These are phyloP conservation scores for Pogonomyrmex californicus DNA, from an alignment of 1,140 invertebrate species.

Conservation along the genomic window DNA sequence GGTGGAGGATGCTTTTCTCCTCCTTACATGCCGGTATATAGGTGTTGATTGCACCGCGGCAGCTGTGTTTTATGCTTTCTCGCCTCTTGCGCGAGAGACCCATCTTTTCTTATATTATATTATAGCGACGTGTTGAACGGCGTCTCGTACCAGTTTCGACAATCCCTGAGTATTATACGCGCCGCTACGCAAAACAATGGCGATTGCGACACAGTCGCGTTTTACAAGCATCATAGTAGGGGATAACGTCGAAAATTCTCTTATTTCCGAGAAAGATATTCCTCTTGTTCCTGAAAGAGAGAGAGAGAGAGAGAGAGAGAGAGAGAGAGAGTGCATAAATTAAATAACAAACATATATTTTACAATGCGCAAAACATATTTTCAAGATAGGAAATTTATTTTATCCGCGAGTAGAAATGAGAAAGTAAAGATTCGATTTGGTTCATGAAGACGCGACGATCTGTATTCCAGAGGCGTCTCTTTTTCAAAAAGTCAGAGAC, in stretches of 20 bases:
- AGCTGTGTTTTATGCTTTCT: slow-evolving; percentile 81
- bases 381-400: slow-evolving; percentile 4
- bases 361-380: background rate
- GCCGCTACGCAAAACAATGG: slow-evolving; percentile 39
- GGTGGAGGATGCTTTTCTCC: slow-evolving; percentile 39
- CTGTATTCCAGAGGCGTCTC: background rate
- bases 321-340: background rate
- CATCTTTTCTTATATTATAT: slow-evolving; percentile 82
- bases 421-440: background rate
- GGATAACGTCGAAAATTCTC: background rate
- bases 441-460: background rate
- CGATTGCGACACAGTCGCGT: slow-evolving; percentile 10
- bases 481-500: slow-evolving; percentile 36
- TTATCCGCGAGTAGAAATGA: background rate
- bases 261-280: background rate
- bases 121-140: slow-evolving; percentile 84
- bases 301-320: background rate
- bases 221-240: slow-evolving; percentile 13
- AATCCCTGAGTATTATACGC: slow-evolving; percentile 83
- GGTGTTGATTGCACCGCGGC: slow-evolving; percentile 81
- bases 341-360: background rate
- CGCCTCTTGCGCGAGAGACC: slow-evolving; percentile 65
- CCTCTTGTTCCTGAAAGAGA: background rate
- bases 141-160: slow-evolving; percentile 82
- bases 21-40: slow-evolving; percentile 64